These are phyloP conservation scores for Bombus picipes DNA, from an alignment of 1,140 invertebrate species.

Conservation along the genomic window DNA sequence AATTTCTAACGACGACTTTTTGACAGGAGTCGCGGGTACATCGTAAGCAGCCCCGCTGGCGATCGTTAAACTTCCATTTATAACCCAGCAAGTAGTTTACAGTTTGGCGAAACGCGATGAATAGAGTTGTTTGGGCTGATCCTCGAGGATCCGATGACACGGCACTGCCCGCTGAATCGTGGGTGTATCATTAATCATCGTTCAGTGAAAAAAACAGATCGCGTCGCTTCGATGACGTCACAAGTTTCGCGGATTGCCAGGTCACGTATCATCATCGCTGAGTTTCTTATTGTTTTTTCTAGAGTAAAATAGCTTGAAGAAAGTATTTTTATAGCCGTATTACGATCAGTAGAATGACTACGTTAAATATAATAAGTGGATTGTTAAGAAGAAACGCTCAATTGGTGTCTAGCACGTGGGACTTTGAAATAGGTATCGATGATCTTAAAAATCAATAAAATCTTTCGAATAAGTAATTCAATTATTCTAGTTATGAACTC, in stretches of 20 bases:
- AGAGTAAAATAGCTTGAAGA: background rate
- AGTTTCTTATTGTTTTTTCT: conserved; percentile 23
- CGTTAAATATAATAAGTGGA: too few relatives aligned
- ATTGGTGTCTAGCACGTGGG: background rate
- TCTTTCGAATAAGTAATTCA: background rate
- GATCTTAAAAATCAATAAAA: background rate
- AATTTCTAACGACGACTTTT: background rate
- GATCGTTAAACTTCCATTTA: conserved; percentile 57
- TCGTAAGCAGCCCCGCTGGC: conserved; percentile 2
- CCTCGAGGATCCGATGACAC: conserved; percentile 74
- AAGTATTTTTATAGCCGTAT: background rate
- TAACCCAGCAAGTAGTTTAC: conserved; percentile 32
- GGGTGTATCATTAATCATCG: conserved; percentile 78
- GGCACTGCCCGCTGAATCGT: conserved; percentile 66
- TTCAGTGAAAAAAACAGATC: conserved; percentile 40
- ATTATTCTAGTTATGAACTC: background rate
- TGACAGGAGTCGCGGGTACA: background rate
- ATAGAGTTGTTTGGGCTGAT: conserved; percentile 70
- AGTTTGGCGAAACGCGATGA: conserved; percentile 47
- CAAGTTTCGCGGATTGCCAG: conserved; percentile 21
- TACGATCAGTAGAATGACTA: too few relatives aligned
- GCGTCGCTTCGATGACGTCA: conserved; percentile 42
- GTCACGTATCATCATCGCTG: background rate
- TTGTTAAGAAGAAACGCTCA: background rate
- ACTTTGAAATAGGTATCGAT: background rate